Evolutionary conservation across 1,140 invertebrate species (phyloP).

Genomic region (Platorchestia sp.): DNA sequence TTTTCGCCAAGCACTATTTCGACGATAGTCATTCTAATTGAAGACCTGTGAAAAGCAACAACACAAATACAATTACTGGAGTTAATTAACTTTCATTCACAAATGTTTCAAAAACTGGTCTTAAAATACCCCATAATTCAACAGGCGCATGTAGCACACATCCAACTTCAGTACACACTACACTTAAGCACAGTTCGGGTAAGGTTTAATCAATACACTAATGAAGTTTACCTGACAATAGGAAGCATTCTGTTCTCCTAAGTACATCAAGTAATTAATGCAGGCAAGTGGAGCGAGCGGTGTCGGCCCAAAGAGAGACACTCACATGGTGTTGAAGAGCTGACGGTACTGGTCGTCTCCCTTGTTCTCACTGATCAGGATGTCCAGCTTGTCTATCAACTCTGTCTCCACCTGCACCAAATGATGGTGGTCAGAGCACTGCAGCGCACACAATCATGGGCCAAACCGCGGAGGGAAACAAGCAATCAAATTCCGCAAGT

Average conservation of each 20-base stretch:
- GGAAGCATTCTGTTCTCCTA: background rate
- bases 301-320: slow-evolving; percentile 67
- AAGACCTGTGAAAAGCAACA: no score
- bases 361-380: slow-evolving; percentile 91
- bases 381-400: slow-evolving; percentile 93
- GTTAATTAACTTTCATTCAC: no score
- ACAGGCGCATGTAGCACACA: no score
- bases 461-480: background rate
- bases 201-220: background rate
- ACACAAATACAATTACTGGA: no score
- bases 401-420: slow-evolving; percentile 83
- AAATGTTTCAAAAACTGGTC: no score
- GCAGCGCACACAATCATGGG: background rate
- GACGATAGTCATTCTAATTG: no score
- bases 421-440: background rate
- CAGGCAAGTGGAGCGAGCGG: background rate
- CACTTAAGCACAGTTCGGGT: no score
- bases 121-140: no score
- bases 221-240: background rate
- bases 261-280: background rate
- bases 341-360: slow-evolving; percentile 93
- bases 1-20: no score
- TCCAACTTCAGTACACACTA: no score
- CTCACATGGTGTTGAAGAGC: slow-evolving; percentile 95
- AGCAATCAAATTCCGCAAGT: background rate